Evolutionary conservation across 2,797 vertebrate genomes (phyloP), one percentile per base, ranked within the genome.

Genomic region (Syngnathus acus): DNA sequence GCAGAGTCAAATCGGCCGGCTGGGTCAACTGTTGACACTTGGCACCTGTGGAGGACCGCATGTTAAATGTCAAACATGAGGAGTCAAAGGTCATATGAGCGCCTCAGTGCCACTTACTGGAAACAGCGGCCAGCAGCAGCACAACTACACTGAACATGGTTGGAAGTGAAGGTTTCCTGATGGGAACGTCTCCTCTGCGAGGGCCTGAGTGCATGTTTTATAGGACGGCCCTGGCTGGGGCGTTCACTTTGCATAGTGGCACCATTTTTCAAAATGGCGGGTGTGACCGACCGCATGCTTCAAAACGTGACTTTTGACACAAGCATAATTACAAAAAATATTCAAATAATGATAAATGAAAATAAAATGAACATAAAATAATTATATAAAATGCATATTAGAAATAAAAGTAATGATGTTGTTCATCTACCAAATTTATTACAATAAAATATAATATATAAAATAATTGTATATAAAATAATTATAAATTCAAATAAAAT

Each of bases 11-110:
- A 23, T n/a, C 14, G n/a, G 37, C 5, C n/a, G 38, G 11, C 51
- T 64, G 62, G 62, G 45, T 50, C 26, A 64, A 38, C 26, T 50
- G 16, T 51, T 64, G 2, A n/a, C 62, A n/a, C 48, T 48, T 51
- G 16, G 37, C 32, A 37, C 62, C 43, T 64, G 62, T 6, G 16
- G 13, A 26, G 62, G 32, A 7, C n/a, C 19, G 17, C 32, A n/a
- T 48, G 16, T 50, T 32, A 64, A 10, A 45, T 45, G 42, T 62
- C 1, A n/a, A 45, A 62, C 14, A 7, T 38, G 16, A 64, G 1
- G 10, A 32, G 17, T 64, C 26, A 38, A 37, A 9, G 16, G 37
- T 38, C 45, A 50, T 43, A 14, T 5, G 26, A 2, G 62, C 37
- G 26, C 10, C 48, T 51, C 45, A 11, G 23, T 64, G 62, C 37